phyloP scores from a whole-genome alignment of 2,113 vertebrate genomes.

The Crotalus horridus region DNA sequence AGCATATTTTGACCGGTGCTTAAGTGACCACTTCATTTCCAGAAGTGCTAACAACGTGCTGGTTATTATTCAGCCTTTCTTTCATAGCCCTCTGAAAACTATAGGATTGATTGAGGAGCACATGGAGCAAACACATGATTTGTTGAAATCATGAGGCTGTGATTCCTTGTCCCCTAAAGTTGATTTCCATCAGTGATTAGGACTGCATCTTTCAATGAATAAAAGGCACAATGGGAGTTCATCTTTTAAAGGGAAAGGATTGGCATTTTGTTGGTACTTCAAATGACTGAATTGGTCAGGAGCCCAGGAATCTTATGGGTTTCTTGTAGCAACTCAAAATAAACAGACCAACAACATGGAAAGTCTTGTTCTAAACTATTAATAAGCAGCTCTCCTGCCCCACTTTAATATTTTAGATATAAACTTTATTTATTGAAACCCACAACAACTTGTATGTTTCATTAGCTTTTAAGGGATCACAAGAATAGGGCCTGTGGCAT shows the following conservation, averaged over 20 bases:
- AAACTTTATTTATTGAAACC: background rate
- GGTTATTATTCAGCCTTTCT: background rate
- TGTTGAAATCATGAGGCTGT: background rate
- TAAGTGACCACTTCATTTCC: background rate
- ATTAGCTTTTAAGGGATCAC: background rate
- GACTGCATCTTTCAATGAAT: constrained; percentile 58
- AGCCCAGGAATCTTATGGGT: constrained; percentile 41
- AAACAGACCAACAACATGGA: background rate
- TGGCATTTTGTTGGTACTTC: constrained; percentile 45
- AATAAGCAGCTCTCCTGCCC: background rate
- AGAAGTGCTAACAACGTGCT: background rate
- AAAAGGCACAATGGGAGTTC: constrained; percentile 48
- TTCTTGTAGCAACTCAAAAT: constrained; percentile 29
- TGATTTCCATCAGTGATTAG: constrained; percentile 43
- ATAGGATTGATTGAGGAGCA: background rate
- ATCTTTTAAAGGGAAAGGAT: constrained; percentile 64
- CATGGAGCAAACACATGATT: background rate
- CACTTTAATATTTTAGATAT: background rate
- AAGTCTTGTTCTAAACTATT: background rate
- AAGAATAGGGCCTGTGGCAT: constrained; percentile 31
- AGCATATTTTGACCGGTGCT: background rate
- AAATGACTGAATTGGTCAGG: constrained; percentile 57
- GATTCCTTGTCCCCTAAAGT: background rate
- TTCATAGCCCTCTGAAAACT: background rate
- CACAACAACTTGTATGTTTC: background rate